Evolutionary conservation across 2,888 invertebrate species (phyloP).

Genomic region (Hyalella azteca): DNA sequence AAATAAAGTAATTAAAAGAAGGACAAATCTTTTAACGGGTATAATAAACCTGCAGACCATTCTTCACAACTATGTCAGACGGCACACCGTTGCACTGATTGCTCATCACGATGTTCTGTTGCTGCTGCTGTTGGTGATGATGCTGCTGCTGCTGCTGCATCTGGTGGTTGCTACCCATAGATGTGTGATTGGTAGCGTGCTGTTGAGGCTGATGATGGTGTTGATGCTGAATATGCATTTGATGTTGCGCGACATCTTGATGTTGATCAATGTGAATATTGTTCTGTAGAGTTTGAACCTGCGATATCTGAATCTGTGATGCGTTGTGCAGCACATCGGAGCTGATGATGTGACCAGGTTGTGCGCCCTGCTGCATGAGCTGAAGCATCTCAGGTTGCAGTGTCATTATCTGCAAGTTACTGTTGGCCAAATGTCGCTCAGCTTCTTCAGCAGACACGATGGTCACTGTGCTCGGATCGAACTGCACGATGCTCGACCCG

Average conservation of each 20-base stretch:
- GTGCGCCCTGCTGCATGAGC: slow-evolving; percentile 42
- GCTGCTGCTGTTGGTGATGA: slow-evolving; percentile 2
- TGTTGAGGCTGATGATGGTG: slow-evolving; percentile 19
- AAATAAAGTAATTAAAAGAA: neutral
- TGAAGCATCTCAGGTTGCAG: slow-evolving; percentile 38
- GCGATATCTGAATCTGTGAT: neutral
- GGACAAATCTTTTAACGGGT: neutral
- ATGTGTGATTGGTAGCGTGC: neutral
- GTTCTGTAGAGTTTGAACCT: neutral
- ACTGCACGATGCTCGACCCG: slow-evolving; percentile 11
- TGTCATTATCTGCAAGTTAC: slow-evolving; percentile 30
- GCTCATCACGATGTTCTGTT: neutral
- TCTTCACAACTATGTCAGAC: neutral
- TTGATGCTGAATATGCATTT: neutral
- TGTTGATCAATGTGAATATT: slow-evolving; percentile 19
- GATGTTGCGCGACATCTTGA: neutral
- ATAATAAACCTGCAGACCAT: slow-evolving; percentile 6
- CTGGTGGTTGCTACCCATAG: neutral
- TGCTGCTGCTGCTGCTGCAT: neutral
- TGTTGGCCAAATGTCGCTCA: slow-evolving; percentile 49
- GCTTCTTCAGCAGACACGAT: slow-evolving; percentile 56
- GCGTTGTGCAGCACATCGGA: slow-evolving; percentile 25
- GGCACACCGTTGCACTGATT: slow-evolving; percentile 14
- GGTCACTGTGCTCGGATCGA: slow-evolving; percentile 53
- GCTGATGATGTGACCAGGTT: slow-evolving; percentile 46